A percentile compares a stretch with the other conserved stretches of the same genome.
phyloP scores from a whole-genome alignment of 1,140 invertebrate genomes.

The Pseudobourletiella spinata region DNA sequence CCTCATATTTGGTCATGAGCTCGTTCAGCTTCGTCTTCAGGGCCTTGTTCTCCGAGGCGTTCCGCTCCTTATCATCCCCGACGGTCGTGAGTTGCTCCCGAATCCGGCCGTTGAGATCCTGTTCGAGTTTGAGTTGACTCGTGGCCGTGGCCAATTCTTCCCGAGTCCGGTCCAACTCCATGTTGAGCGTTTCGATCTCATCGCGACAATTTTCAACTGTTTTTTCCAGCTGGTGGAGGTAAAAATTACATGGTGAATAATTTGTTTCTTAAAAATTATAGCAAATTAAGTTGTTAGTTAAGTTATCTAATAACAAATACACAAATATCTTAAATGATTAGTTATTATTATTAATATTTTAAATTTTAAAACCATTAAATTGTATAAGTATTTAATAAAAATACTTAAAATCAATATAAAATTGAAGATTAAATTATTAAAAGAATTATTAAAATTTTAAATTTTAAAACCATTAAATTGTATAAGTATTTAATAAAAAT shows the following conservation, averaged over 20 bases:
- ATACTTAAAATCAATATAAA: too few species aligned
- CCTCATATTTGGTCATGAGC: constrained; percentile 26
- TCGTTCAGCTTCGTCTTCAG: constrained; percentile 24
- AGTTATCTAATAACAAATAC: too few species aligned
- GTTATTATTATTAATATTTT: background rate
- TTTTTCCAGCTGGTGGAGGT: constrained; percentile 27
- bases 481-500: too few species aligned
- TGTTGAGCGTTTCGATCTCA: constrained; percentile 23
- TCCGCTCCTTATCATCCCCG: constrained; percentile 29
- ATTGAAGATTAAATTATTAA: too few species aligned
- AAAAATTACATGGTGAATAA: too few species aligned
- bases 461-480: too few species aligned
- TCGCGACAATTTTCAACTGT: constrained; percentile 22
- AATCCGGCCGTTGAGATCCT: constrained; percentile 26
- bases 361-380: too few species aligned
- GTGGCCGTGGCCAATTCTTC: constrained; percentile 19
- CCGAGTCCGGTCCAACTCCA: constrained; percentile 23
- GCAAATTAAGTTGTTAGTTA: background rate
- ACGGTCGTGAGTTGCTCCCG: constrained; percentile 25
- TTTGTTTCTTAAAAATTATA: background rate
- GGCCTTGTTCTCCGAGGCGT: constrained; percentile 25
- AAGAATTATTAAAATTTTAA: too few species aligned
- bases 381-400: too few species aligned
- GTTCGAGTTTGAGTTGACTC: constrained; percentile 31
- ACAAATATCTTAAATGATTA: background rate